Evolutionary conservation across 2,113 vertebrate species (phyloP).

Genomic region (Oncorhynchus clarkii): DNA sequence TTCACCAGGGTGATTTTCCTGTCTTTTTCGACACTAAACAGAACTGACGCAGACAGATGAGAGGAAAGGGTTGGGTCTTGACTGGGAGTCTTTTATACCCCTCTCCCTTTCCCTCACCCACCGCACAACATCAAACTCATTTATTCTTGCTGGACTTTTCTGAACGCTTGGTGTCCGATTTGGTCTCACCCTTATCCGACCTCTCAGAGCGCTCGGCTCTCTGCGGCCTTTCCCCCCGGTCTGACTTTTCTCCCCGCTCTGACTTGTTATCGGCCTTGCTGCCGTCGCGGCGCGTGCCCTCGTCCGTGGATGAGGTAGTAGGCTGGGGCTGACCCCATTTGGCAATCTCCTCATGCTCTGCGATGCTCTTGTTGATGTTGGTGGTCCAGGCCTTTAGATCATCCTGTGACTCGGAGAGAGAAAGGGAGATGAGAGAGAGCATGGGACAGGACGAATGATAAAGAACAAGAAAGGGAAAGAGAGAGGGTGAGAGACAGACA

Average conservation of each 20-base stretch:
- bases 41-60: not conserved
- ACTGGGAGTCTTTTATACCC: constrained; percentile 36
- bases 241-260: constrained; percentile 66
- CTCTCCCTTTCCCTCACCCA: constrained; percentile 21
- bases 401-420: constrained; percentile 68
- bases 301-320: constrained; percentile 93
- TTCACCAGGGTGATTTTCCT: constrained; percentile 12
- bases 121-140: constrained; percentile 66
- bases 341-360: constrained; percentile 84
- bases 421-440: constrained; percentile 10
- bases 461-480: not conserved
- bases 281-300: constrained; percentile 83
- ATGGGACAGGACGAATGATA: not conserved
- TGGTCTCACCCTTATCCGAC: constrained; percentile 65
- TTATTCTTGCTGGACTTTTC: constrained; percentile 77
- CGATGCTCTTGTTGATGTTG: constrained; percentile 75
- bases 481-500: not conserved
- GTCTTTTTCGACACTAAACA: not conserved
- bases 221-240: constrained; percentile 59
- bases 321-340: constrained; percentile 84
- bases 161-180: constrained; percentile 74
- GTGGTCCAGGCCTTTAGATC: constrained; percentile 86
- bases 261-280: constrained; percentile 76
- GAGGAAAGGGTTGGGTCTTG: constrained; percentile 15
- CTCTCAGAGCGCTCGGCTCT: constrained; percentile 62